Evolutionary conservation across 2,888 invertebrate genomes (phyloP), one percentile per base, ranked within the genome.

Genomic region (Apotomis turbidana): DNA sequence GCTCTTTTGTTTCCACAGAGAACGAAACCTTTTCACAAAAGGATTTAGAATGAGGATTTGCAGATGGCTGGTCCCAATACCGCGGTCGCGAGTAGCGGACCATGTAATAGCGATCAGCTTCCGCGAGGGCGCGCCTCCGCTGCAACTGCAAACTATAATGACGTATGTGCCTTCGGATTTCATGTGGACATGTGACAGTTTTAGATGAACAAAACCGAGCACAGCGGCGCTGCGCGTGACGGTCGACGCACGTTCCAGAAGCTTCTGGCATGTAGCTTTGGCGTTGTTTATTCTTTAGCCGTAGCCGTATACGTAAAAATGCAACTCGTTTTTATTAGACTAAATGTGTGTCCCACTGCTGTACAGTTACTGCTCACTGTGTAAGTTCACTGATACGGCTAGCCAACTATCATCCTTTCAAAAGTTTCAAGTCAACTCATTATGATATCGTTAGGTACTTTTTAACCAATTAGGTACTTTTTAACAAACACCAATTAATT

Each of bases 91-190:
- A 83, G 84, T 83, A 88, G 80, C 85, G 83, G 79, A 87, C 85
- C 89, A 87, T 88, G 88, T 87, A 90, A 90, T 87, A 79, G 85
- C 80, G 75, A 68, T 60, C 78, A 80, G 87, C 90, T 90, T 91
- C 91, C 91, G 90, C 85, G 87, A 86, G 87, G 90, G 90, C 80
- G 89, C 83, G 90, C 82, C 85, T 75, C 82, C 82, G 85, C 85
- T 85, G 41, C 69, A 55, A 61, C 68, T 61, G 12, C 5, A 60
- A 41, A 66, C 13, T 59, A 60, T 57, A 69, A 69, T 1, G 69
- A 57, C 55, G 38, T 69, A 69, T 55, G 49, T 49, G 6, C 15
- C 12, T 41, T 13, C 46, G 5, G 27, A n/a, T 9, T 27, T 12
- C 12, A 13, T 15, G 27, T 13, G 12, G 49, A 70, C 38, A 57